phyloP scores from a whole-genome alignment of 2,888 invertebrate genomes.

The Epicampocera succincta region DNA sequence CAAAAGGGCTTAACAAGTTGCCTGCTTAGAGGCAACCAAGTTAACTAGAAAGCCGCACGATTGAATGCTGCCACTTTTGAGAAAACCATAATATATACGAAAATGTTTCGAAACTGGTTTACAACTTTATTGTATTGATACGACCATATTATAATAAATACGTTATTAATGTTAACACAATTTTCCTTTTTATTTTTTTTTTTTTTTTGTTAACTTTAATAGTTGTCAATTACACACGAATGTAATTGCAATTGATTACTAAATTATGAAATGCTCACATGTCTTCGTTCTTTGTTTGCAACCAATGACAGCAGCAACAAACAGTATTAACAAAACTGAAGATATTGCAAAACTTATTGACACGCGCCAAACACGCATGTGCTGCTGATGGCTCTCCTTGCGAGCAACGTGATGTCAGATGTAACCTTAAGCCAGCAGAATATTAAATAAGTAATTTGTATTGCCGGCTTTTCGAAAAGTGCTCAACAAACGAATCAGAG shows the following conservation, averaged over 20 bases:
- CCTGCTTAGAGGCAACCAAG: too few relatives aligned
- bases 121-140: too few relatives aligned
- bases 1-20: too few relatives aligned
- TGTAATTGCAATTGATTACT: conserved; percentile 35
- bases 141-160: too few relatives aligned
- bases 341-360: conserved; percentile 33
- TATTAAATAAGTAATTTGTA: conserved; percentile 29
- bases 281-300: conserved; percentile 30
- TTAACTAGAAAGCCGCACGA: too few relatives aligned
- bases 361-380: conserved; percentile 61
- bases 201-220: neutral
- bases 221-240: neutral
- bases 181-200: neutral
- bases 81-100: too few relatives aligned
- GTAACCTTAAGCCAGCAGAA: conserved; percentile 44
- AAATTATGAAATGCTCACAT: conserved; percentile 66
- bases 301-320: conserved; percentile 1
- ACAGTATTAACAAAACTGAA: conserved; percentile 2
- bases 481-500: conserved; percentile 13
- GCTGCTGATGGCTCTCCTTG: neutral
- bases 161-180: too few relatives aligned
- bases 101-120: too few relatives aligned
- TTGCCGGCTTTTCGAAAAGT: neutral
- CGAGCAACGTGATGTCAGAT: conserved; percentile 55
- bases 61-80: too few relatives aligned